Base-by-base conservation (phyloP, 2,888 invertebrate genomes). In the Sisyra nigra region DNA sequence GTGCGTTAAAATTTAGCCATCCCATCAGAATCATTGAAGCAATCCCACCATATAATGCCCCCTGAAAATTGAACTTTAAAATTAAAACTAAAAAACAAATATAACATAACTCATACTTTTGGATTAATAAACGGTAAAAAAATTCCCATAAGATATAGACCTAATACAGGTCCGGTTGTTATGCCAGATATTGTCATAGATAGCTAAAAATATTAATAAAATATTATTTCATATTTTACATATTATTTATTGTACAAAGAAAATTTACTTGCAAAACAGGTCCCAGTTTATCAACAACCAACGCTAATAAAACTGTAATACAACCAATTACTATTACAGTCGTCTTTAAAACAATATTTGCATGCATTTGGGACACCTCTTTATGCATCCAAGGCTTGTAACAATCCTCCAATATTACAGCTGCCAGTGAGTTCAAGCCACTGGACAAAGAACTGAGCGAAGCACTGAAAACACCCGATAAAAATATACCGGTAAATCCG, bases 401-500 rank as follows among this genome's bases (percentile, higher is more conserved):
- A 46, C 81, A 74, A 53, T 84, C 84, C 56, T 82, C 78, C 11
- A 82, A 57, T 2, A 80, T 70, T 1, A 83, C 78, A 1, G 83
- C 82, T 1, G 83, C 75, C 63, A 84, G 71, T 1, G 82, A 80
- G 54, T 85, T 85, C 24, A 84, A 60, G 1, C 82, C 83, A 1
- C 83, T 83, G 4, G 83, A 84, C 15, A 85, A 19, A 10, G 37
- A 37, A 37, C 37, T 37, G 2, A 37, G 19, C 18, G 37, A 37
- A 2, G 37, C 37, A 62, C 88, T 88, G 54, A 91, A 91, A 1
- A 92, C 80, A 18, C 89, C 88, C 33, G 91, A 86, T 0, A 91
- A 82, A 57, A 91, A 91, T 17, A 92, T 63, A 3, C 92, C 92
- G 0, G 88, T 81, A 50, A 92, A 62, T 2, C 91, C 91, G 1